Percentiles rank a stretch among this genome's conserved stretches.
These are phyloP conservation scores for Latrodectus elegans DNA, from an alignment of 2,888 invertebrate species.

Conservation along the genomic window DNA sequence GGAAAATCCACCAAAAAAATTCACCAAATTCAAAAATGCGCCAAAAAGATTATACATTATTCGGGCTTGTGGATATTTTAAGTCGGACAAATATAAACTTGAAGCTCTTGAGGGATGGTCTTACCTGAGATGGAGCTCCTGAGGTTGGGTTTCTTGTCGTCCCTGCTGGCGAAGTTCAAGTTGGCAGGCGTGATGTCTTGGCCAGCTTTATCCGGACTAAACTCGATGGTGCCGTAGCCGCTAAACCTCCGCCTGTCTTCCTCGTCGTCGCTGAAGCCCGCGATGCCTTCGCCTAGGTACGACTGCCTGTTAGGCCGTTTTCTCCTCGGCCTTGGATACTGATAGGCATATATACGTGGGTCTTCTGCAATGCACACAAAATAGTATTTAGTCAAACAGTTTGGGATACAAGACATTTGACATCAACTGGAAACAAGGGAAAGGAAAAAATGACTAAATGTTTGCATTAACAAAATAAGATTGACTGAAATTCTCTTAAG, in stretches of 20 bases:
- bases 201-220: conserved; percentile 89
- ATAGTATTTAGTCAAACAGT: too few relatives aligned
- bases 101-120: too few relatives aligned
- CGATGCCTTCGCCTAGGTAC: conserved; percentile 75
- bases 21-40: too few relatives aligned
- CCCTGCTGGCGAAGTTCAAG: conserved; percentile 86
- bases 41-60: too few relatives aligned
- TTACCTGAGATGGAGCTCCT: conserved; percentile 64
- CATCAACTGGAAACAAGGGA: too few relatives aligned
- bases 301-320: conserved; percentile 52
- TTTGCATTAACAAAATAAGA: too few relatives aligned
- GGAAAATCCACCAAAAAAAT: too few relatives aligned
- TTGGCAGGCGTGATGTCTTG: conserved; percentile 90
- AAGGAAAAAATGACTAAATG: too few relatives aligned
- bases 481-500: too few relatives aligned
- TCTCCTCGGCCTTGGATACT: conserved; percentile 87
- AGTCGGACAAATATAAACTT: too few relatives aligned
- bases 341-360: conserved; percentile 77
- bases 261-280: conserved; percentile 79
- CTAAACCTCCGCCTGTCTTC: conserved; percentile 82
- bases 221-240: conserved; percentile 80
- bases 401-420: too few relatives aligned
- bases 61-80: too few relatives aligned
- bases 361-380: conserved; percentile 32
- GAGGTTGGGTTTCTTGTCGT: conserved; percentile 41